These are phyloP conservation scores for Scomber japonicus DNA, from an alignment of 2,113 vertebrate species.

Conservation along the genomic window DNA sequence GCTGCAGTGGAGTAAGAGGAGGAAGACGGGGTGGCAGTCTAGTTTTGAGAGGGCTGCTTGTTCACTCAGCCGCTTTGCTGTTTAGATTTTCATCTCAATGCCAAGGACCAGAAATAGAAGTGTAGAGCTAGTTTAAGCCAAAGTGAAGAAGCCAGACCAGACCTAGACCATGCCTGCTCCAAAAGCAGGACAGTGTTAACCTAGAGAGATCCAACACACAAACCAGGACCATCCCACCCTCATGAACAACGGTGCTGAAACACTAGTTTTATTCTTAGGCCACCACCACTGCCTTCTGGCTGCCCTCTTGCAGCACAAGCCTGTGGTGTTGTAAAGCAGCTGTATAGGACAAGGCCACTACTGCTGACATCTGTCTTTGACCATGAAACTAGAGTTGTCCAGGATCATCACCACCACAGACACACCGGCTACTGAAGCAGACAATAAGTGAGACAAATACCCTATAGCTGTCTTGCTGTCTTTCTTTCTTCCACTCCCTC, in stretches of 20 bases:
- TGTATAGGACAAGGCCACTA: slow-evolving; percentile 53
- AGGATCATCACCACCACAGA: slow-evolving; percentile 73
- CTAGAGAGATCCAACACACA: slow-evolving; percentile 30
- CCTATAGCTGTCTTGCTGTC: slow-evolving; percentile 62
- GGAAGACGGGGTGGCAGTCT: slow-evolving; percentile 55
- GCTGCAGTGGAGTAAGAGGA: slow-evolving; percentile 42
- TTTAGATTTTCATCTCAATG: slow-evolving; percentile 84
- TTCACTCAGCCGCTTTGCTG: slow-evolving; percentile 69
- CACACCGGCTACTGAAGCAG: slow-evolving; percentile 72
- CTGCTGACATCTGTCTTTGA: slow-evolving; percentile 77
- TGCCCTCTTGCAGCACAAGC: slow-evolving; percentile 61
- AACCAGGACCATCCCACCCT: slow-evolving; percentile 58
- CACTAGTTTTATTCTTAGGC: slow-evolving; percentile 80
- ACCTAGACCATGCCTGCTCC: slow-evolving; percentile 14
- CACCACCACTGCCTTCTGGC: slow-evolving; percentile 71
- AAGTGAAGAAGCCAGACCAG: slow-evolving; percentile 37
- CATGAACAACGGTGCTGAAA: slow-evolving; percentile 58
- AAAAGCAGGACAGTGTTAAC: slow-evolving; percentile 35
- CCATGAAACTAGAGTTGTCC: slow-evolving; percentile 70
- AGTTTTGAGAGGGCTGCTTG: slow-evolving; percentile 80
- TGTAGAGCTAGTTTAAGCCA: slow-evolving; percentile 36
- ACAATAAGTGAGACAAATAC: slow-evolving; percentile 78
- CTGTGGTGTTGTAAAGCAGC: slow-evolving; percentile 73
- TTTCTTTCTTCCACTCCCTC: slow-evolving; percentile 70
- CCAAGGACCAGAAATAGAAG: slow-evolving; percentile 74